Percentiles rank a stretch among this genome's conserved stretches.
Evolutionary conservation across 2,113 vertebrate genomes (phyloP).

Genomic region (Falco punctatus): DNA sequence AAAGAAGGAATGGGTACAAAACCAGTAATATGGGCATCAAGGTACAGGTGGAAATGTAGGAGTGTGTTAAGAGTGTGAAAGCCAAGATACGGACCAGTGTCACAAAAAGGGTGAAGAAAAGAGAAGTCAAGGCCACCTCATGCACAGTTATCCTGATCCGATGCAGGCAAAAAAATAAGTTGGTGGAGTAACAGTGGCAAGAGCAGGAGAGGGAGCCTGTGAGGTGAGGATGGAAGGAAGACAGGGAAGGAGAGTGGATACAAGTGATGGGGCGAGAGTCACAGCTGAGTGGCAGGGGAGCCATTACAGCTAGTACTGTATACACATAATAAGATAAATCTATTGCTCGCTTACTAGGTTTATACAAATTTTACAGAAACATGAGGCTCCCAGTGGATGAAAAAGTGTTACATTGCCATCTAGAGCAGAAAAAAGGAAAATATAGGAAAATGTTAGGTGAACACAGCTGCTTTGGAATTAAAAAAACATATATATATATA

Average conservation of each 20-base stretch:
- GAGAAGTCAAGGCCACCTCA: background rate
- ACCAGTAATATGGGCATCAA: background rate
- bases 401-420: constrained; percentile 62
- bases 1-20: background rate
- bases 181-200: background rate
- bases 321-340: background rate
- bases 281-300: background rate
- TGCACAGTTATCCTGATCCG: background rate
- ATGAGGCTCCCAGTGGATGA: background rate
- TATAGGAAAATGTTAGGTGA: background rate
- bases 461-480: background rate
- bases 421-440: constrained; percentile 55
- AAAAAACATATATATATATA: too few species aligned
- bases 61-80: background rate
- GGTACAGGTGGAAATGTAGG: background rate
- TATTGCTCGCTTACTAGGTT: background rate
- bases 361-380: constrained; percentile 27
- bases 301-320: background rate
- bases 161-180: background rate
- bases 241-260: background rate
- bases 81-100: background rate
- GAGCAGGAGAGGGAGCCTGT: background rate
- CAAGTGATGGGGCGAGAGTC: background rate
- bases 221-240: background rate
- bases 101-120: background rate